Evolutionary conservation across 1,140 invertebrate genomes (phyloP).

Genomic region (Meloidogyne exigua): DNA sequence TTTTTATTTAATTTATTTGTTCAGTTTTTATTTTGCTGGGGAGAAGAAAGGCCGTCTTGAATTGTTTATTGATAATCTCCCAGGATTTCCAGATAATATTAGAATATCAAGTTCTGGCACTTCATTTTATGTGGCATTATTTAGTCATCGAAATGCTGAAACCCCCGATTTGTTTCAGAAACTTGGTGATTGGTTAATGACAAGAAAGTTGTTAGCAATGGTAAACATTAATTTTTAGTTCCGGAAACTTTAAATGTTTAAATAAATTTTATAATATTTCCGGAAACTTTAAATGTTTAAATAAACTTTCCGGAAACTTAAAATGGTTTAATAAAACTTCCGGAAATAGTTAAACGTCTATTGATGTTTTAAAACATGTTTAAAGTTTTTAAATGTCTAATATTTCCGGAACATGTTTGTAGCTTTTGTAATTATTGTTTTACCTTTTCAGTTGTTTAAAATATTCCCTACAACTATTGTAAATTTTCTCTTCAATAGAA

Average conservation of each 20-base stretch:
- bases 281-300: too few relatives aligned
- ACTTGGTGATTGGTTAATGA: conserved; percentile 16
- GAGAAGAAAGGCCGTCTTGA: conserved; percentile 54
- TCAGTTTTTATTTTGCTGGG: conserved; percentile 49
- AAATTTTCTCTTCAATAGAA: conserved; percentile 34
- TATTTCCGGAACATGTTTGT: not conserved
- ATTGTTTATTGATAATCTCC: conserved; percentile 63
- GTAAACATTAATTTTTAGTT: conserved; percentile 11
- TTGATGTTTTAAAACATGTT: not conserved
- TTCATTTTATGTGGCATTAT: conserved; percentile 50
- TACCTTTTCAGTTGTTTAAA: not conserved
- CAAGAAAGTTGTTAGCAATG: conserved; percentile 42
- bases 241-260: too few relatives aligned
- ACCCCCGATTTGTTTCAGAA: conserved; percentile 51
- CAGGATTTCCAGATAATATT: conserved; percentile 65
- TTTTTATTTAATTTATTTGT: not conserved
- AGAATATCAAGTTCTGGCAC: conserved; percentile 58
- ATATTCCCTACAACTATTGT: conserved; percentile 46
- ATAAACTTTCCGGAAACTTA: not conserved
- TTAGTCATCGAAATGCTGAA: conserved; percentile 15
- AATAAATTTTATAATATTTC: too few relatives aligned
- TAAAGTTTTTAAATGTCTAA: not conserved
- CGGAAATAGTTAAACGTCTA: not conserved
- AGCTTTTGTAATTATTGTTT: not conserved
- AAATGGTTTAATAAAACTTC: not conserved